Evolutionary conservation across 2,888 invertebrate species (phyloP), one percentile per base, ranked within the genome.

Genomic region (Pterostichus niger): DNA sequence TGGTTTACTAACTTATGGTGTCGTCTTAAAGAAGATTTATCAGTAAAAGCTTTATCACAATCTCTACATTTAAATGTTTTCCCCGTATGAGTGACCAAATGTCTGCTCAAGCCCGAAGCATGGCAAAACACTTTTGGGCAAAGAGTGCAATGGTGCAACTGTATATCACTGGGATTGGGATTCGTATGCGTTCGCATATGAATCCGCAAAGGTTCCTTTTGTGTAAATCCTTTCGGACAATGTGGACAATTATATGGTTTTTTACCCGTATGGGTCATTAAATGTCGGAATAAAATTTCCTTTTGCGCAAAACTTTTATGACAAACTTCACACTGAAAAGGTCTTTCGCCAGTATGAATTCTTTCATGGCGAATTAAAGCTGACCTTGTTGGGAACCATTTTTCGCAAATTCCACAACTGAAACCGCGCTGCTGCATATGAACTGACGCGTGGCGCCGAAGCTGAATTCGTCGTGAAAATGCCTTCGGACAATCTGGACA

Each of bases 191-290:
- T 90, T 0, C 92, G 89, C 87, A 93, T 91, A 88, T 96, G 96
- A 35, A 93, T 91, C 15, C 90, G 89, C 15, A 96, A 90, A 71
- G 94, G 93, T 85, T 93, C 93, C 85, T 94, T 94, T 88, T 95
- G 95, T 0, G 95, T 94, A 89, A 95, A 96, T 84, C 94, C 93
- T 87, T 93, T 94, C 0, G 92, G 90, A 86, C 96, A 96, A 84
- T 90, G 89, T 0, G 91, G 88, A 87, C 96, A 96, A 85, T 91
- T 91, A 90, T 93, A 93, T 7, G 95, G 95, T 84, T 94, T 94
- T 76, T 92, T 91, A 31, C 92, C 92, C 0, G 92, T 91, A 84
- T 93, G 93, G 0, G 91, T 92, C 88, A 93, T 92, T 86, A 92
- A 88, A 88, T 95, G 95, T 0, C 94, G 88, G 84, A 91, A 92